Conservation (phyloP, 2,888 invertebrate genomes). For the Peribatodes rhomboidaria region DNA sequence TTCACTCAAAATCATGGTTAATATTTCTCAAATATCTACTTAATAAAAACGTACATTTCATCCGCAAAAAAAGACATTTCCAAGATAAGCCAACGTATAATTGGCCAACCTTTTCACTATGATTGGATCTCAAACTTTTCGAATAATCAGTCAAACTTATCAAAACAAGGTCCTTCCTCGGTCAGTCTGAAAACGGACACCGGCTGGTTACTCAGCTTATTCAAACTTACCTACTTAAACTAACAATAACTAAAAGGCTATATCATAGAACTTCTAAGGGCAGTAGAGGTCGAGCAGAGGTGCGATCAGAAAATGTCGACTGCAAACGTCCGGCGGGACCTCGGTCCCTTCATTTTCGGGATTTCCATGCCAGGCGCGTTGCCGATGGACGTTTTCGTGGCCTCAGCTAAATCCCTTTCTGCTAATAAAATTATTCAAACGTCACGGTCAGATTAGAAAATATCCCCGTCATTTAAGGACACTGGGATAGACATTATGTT, state of each 20-base stretch:
- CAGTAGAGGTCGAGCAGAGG: slow-evolving; percentile 7
- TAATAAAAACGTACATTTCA: no score
- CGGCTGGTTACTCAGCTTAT: background rate
- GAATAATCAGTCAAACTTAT: no score
- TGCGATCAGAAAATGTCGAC: slow-evolving; percentile 1
- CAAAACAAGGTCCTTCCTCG: no score
- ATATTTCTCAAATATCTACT: no score
- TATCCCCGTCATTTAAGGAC: slow-evolving; percentile 29
- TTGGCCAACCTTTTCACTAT: no score
- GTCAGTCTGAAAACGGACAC: no score
- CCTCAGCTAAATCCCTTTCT: slow-evolving; percentile 50
- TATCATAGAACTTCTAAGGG: background rate
- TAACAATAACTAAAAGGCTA: background rate
- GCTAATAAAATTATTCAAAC: slow-evolving; percentile 49
- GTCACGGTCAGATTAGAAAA: slow-evolving; percentile 37
- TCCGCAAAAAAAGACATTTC: no score
- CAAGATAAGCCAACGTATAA: no score
- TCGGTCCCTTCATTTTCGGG: slow-evolving; percentile 57
- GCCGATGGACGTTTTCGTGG: slow-evolving; percentile 42
- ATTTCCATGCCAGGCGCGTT: slow-evolving; percentile 54
- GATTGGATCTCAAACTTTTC: no score
- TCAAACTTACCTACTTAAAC: background rate
- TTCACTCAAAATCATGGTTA: no score
- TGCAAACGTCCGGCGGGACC: slow-evolving; percentile 23
- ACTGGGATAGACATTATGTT: slow-evolving; percentile 21